These are phyloP conservation scores for Pipistrellus pipistrellus DNA, from an alignment of 2,797 vertebrate genomes.

Conservation along the genomic window DNA sequence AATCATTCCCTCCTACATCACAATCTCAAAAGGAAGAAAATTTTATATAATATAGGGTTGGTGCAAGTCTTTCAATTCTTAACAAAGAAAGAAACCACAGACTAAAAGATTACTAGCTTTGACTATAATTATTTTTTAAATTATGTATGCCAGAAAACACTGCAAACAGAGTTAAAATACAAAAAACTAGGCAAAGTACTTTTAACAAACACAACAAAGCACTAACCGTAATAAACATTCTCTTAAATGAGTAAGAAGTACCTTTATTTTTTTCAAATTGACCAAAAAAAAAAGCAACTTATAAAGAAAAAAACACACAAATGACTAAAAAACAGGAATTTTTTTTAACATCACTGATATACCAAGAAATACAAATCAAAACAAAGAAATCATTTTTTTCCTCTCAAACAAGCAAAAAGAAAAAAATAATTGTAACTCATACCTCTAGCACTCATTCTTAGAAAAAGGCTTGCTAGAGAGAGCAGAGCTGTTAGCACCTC, in stretches of 20 bases:
- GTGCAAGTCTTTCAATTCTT: slow-evolving; percentile 27
- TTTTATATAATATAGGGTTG: neutral
- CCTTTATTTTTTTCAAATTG: neutral
- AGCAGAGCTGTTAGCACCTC: neutral
- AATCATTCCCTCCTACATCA: neutral
- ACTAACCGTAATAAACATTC: slow-evolving; percentile 42
- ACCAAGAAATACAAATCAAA: slow-evolving; percentile 44
- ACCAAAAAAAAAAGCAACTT: slow-evolving; percentile 39
- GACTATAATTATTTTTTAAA: slow-evolving; percentile 52
- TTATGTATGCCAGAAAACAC: slow-evolving; percentile 36
- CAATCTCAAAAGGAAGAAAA: slow-evolving; percentile 46
- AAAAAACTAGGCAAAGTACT: slow-evolving; percentile 51
- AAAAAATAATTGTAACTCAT: neutral
- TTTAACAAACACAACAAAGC: slow-evolving; percentile 10
- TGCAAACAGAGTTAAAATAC: slow-evolving; percentile 62
- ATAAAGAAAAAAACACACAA: slow-evolving; percentile 9
- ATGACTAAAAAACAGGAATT: neutral
- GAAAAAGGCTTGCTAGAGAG: neutral
- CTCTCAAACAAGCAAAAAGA: slow-evolving; percentile 2
- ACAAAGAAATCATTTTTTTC: slow-evolving; percentile 45
- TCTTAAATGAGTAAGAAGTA: slow-evolving; percentile 19
- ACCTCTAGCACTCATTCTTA: slow-evolving; percentile 9
- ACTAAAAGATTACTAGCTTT: slow-evolving; percentile 44
- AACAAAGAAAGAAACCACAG: slow-evolving; percentile 59
- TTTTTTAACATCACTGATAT: slow-evolving; percentile 9